Evolutionary conservation across 2,888 invertebrate species (phyloP), one percentile per base, ranked within the genome.

Genomic region (Cephus pygmeus): DNA sequence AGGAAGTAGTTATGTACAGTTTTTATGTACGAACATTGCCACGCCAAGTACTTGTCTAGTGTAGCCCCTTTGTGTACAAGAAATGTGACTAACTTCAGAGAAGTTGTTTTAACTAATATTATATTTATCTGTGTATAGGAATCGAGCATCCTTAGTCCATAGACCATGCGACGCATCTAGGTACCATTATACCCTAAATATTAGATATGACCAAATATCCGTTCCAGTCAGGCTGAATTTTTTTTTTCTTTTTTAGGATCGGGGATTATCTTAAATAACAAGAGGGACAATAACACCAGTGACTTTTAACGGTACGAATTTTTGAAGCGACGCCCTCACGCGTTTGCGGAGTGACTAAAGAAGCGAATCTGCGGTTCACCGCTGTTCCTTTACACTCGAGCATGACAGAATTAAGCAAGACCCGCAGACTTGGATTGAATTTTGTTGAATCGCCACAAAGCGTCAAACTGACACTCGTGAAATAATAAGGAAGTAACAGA

Each of bases 1-100:
- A 83, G 83, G 83, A 83, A 83, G 82, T 83, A 79, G 82, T 78
- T 56, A 56, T 56, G 56, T 56, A 56, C 56, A 56, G 56, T 56
- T 56, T 56, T 56, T 56, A 56, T 56, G 23, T 56, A 23, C 23
- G 56, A 56, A 23, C 56, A 56, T 15, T 23, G 56, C 56, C 4
- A 56, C 56, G 56, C 23, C 23, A 23, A 23, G 23, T 56, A 56
- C 56, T 56, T 56, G 56, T 56, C 2, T 56, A 23, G 56, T 56
- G 9, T 23, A 56, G 23, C 56, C 9, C 56, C 23, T 56, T 56
- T 56, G 56, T 56, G 23, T 23, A 56, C 23, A 56, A 56, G 56
- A 56, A 56, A 6, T 15, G 23, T 15, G 56, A 56, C 56, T 56
- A 56, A 56, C 56, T 56, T 56, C 56, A 56, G 9, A 9, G 56